Base-by-base conservation (phyloP, 2,797 vertebrate genomes). In the Pangasius sanitwongsei region DNA sequence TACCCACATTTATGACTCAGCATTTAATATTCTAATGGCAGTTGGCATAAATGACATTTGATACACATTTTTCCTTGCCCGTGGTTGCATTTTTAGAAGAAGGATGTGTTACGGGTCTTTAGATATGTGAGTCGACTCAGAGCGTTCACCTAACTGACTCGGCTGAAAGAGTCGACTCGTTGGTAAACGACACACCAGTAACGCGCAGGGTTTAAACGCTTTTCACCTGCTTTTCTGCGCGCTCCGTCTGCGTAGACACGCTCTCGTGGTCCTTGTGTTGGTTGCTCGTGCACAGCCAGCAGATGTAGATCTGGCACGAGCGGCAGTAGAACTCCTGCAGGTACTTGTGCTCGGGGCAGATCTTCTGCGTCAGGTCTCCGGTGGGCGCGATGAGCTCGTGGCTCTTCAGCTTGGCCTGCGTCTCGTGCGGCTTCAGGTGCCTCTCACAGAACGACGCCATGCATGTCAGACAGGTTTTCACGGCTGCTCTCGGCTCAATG, bases 291-390 rank as follows among this genome's bases (percentile, higher is more conserved):
- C 96, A 97, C 34, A 97, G 91, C 96, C 96, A 97, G 91, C 96
- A 97, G 86, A 97, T 85, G 77, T 94, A 97, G 85, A 92, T 89
- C 88, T 94, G 93, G 28, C 96, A 97, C 81, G 94, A 90, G 48
- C 95, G 95, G 50, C 96, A 97, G 94, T 91, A 96, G 93, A 97
- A 96, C 95, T 97, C 96, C 90, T 96, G 94, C 87, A 97, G 95
- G 92, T 97, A 97, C 92, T 96, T 96, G 95, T 97, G 96, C 92
- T 96, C 92, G 8, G 94, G 92, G 93, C 96, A 97, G 91, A 97
- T 96, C 94, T 97, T 97, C 91, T 96, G 94, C 0, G 94, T 91
- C 91, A 97, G 92, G 23, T 96, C 94, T 11, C 91, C 87, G 0
- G 94, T 96, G 25, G 96, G 95, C 0, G 86, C 65, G 20, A 96